These are phyloP conservation scores for Hydriomena furcata DNA, from an alignment of 2,888 invertebrate species.

Conservation along the genomic window DNA sequence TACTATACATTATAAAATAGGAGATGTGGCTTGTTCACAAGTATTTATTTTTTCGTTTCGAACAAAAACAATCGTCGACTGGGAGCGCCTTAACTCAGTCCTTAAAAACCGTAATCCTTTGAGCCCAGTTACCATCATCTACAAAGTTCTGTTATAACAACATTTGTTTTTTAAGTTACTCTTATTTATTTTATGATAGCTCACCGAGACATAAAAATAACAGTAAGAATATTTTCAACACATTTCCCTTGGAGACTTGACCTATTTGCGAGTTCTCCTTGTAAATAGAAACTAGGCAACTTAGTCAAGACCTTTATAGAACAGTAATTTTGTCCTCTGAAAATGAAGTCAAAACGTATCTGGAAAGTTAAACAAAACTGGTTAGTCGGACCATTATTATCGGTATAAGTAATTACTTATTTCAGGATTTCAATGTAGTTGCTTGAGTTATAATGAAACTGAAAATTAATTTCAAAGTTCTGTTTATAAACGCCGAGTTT, in stretches of 20 bases:
- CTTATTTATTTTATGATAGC: no score
- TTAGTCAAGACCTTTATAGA: constrained; percentile 1
- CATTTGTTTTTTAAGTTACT: background rate
- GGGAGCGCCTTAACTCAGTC: no score
- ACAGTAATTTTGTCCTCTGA: background rate
- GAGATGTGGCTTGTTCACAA: no score
- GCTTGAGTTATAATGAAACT: constrained; percentile 20
- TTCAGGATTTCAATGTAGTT: constrained; percentile 1
- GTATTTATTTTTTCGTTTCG: no score
- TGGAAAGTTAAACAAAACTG: constrained; percentile 13
- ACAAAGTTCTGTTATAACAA: no score
- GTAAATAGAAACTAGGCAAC: background rate
- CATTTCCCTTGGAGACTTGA: constrained; percentile 11
- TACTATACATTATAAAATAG: no score
- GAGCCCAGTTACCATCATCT: no score
- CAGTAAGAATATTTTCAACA: constrained; percentile 4
- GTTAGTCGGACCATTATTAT: background rate
- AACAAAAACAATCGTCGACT: no score
- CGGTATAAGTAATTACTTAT: constrained; percentile 6
- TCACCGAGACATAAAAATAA: constrained; percentile 6
- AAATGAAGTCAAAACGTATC: constrained; percentile 3
- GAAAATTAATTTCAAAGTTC: constrained; percentile 25
- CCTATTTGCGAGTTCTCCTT: constrained; percentile 11
- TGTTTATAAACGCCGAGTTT: constrained; percentile 4
- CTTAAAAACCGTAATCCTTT: no score